Evolutionary conservation across 2,888 invertebrate genomes (phyloP).

Genomic region (Drosophila fulvimacula): DNA sequence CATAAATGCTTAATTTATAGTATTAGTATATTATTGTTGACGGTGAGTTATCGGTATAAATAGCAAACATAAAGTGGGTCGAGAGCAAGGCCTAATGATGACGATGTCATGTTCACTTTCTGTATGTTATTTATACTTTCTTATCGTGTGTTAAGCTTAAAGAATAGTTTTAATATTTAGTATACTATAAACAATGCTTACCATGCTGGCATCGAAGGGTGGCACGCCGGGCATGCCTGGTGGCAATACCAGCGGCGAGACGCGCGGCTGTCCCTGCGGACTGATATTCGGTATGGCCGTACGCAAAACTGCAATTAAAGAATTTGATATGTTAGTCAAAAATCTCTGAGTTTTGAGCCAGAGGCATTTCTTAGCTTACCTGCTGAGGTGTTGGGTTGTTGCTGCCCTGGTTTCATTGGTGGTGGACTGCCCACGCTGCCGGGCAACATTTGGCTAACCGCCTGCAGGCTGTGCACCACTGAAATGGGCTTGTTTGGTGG

Average conservation of each 20-base stretch:
- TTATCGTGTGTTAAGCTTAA: constrained; percentile 1
- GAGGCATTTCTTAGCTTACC: constrained; percentile 71
- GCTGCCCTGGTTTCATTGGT: constrained; percentile 79
- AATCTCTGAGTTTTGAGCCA: too few species aligned
- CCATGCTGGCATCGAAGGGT: constrained; percentile 89
- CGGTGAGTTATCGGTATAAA: not conserved
- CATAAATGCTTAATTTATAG: not conserved
- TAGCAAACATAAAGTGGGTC: not conserved
- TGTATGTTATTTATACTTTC: not conserved
- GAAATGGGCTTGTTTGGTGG: constrained; percentile 82
- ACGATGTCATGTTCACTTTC: too few species aligned
- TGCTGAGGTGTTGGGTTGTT: constrained; percentile 83
- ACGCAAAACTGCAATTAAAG: constrained; percentile 76
- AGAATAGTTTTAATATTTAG: not conserved
- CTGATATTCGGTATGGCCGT: constrained; percentile 87
- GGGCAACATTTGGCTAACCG: constrained; percentile 83
- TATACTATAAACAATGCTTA: constrained; percentile 85
- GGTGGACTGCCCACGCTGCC: constrained; percentile 87
- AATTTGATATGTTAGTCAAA: not conserved
- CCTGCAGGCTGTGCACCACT: constrained; percentile 76
- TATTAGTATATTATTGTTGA: not conserved
- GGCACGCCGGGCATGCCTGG: constrained; percentile 87
- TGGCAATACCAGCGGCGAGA: constrained; percentile 85
- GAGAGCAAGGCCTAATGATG: not conserved
- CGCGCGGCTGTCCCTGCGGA: constrained; percentile 87